Evolutionary conservation across 2,888 invertebrate genomes (phyloP), one percentile per base, ranked within the genome.

Genomic region (Hololepta plana): DNA sequence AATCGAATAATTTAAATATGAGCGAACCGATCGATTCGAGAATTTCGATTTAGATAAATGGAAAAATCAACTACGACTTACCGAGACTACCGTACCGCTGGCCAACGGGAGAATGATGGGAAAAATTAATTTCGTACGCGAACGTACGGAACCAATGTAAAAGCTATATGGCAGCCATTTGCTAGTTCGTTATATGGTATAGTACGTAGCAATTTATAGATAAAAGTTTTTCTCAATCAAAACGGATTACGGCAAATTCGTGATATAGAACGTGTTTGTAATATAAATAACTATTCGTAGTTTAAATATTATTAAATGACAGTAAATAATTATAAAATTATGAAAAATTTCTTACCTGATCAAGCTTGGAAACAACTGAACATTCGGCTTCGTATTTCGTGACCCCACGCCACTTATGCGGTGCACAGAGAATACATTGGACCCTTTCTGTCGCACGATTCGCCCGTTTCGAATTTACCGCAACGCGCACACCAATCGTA

Each of bases 401-500:
- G 59, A 62, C 62, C 64, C 64, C 64, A 66, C 65, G 64, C 64
- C 61, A 65, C 62, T 64, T 60, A 58, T 59, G 60, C 60, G 57
- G 60, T 59, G 59, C 59, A 60, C 57, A 57, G 57, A 54, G 59
- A 59, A 52, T 57, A 45, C 47, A 50, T 47, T 43, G 47, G 47
- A 46, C 42, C 43, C 44, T 41, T 43, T 38, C 32, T 29, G 29
- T 27, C 31, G 29, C 44, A 38, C 49, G 40, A 66, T 67, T 67
- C 65, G 67, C 44, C 45, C 45, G 50, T 51, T 65, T 64, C 53
- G 54, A 64, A 64, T 54, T 56, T 59, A 55, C 59, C 65, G 64
- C 64, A 59, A 57, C 59, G 57, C 58, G 47, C 51, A 44, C 42
- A 47, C 66, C 64, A 66, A 66, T 65, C 50, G 45, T 38, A 39